Evolutionary conservation across 1,140 invertebrate genomes (phyloP).

Genomic region (Marisa cornuarietis): DNA sequence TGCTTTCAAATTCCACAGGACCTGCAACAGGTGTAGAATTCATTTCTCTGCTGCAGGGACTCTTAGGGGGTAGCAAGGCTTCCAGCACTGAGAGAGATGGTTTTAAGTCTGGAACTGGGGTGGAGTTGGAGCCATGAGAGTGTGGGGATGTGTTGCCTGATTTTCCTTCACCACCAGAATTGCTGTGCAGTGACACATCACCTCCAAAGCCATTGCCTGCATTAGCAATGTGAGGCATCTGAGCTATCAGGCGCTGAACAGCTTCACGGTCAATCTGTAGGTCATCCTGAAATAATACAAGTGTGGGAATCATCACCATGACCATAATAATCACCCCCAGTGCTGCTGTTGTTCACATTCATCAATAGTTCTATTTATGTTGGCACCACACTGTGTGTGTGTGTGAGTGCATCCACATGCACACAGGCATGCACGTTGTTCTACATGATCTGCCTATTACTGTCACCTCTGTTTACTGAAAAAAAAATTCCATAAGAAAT

Average conservation of each 20-base stretch:
- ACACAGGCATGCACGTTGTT: no score
- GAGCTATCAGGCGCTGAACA: slow-evolving; percentile 47
- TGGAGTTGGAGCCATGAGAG: slow-evolving; percentile 4
- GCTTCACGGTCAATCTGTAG: slow-evolving; percentile 45
- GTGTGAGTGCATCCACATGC: no score
- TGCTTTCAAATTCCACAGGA: neutral
- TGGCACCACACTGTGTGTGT: no score
- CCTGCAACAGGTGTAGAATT: neutral
- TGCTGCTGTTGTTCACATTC: no score
- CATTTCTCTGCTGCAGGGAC: neutral
- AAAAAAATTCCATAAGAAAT: no score
- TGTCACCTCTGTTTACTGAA: no score
- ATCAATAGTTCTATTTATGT: no score
- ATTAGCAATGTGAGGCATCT: slow-evolving; percentile 35
- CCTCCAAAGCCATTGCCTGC: slow-evolving; percentile 12
- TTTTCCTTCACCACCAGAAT: slow-evolving; percentile 18
- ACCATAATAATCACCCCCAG: no score
- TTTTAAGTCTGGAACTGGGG: neutral
- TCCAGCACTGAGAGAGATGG: neutral
- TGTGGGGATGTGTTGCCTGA: slow-evolving; percentile 7
- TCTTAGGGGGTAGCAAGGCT: slow-evolving; percentile 2
- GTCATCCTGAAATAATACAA: slow-evolving; percentile 37
- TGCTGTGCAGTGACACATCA: slow-evolving; percentile 3
- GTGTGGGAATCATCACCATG: no score
- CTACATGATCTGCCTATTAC: no score